Base-by-base conservation (phyloP, 2,113 vertebrate species). In the Miniopterus natalensis region DNA sequence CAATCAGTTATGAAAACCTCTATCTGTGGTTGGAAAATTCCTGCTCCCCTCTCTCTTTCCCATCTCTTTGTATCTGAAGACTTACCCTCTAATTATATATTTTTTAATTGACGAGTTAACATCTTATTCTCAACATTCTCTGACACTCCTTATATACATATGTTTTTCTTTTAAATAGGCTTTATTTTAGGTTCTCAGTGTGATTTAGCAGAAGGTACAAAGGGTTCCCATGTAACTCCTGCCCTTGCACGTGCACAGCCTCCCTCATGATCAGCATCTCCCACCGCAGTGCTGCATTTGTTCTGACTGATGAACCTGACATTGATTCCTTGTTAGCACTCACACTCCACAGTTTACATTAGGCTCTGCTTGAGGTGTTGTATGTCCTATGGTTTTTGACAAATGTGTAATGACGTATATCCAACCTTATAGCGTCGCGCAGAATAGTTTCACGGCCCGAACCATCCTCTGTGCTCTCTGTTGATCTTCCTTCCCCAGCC, bases 91-190 rank as follows among this genome's bases (percentile, higher is more conserved):
- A 40, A 68, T 84, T 74, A 61, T 6, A 6, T n/a, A 47, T 55
- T 94, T 90, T 95, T 80, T 36, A 47, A 88, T 45, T 90, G 49
- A 88, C 49, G 29, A 57, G 14, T 68, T 87, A n/a, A 85, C 25
- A 84, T 53, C 12, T 40, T 57, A 57, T 55, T 73, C 21, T 94
- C 42, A 71, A 36, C 6, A 23, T 51, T 87, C 31, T 12, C 18
- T 40, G 57, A 59, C 14, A 36, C 29, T 68, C 3, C 8, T 31
- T 84, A 15, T 6, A 25, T 55, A 49, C 1, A 47, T 1, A 29
- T 5, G n/a, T 31, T 9, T 70, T 61, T 21, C 42, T 70, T 84
- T 88, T 36, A 36, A 65, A 59, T 21, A 36, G 11, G 66, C 8
- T 66, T 92, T 49, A 61, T 47, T 83, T 94, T 95, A 66, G 57